These are phyloP conservation scores for Dione juno DNA, from an alignment of 2,888 invertebrate species.

Conservation along the genomic window DNA sequence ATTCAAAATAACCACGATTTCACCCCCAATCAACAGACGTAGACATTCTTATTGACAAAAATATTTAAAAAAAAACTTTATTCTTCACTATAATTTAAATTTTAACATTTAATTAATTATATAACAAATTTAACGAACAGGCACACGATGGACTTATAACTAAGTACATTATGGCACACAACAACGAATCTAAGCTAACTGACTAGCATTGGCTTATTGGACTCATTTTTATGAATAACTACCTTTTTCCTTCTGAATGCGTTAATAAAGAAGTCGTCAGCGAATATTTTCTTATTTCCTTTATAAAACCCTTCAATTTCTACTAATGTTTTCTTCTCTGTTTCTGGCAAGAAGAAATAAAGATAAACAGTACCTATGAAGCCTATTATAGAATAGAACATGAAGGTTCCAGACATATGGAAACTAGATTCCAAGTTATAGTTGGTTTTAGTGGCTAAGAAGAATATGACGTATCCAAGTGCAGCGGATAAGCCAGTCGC, in stretches of 20 bases:
- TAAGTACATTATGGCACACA: constrained; percentile 5
- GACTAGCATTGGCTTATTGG: constrained; percentile 70
- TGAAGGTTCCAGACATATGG: constrained; percentile 78
- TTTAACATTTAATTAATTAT: not conserved
- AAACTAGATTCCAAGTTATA: constrained; percentile 76
- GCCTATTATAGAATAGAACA: constrained; percentile 72
- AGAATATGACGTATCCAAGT: constrained; percentile 74
- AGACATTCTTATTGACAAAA: not conserved
- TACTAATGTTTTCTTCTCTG: constrained; percentile 77
- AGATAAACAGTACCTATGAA: constrained; percentile 77
- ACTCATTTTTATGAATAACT: constrained; percentile 52
- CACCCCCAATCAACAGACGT: not conserved
- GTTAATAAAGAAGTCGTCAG: constrained; percentile 74
- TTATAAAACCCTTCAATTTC: constrained; percentile 80
- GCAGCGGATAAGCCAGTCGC: constrained; percentile 82
- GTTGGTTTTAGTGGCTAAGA: constrained; percentile 80
- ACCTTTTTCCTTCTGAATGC: constrained; percentile 63
- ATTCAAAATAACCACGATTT: not conserved
- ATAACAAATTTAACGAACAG: not conserved
- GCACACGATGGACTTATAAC: constrained; percentile 1
- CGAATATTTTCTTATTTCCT: constrained; percentile 68
- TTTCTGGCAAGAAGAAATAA: constrained; percentile 82
- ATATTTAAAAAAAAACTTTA: not conserved
- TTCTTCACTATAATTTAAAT: not conserved
- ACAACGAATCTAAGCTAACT: constrained; percentile 38